phyloP scores from a whole-genome alignment of 2,113 vertebrate genomes.

The Poeciliopsis prolifica region DNA sequence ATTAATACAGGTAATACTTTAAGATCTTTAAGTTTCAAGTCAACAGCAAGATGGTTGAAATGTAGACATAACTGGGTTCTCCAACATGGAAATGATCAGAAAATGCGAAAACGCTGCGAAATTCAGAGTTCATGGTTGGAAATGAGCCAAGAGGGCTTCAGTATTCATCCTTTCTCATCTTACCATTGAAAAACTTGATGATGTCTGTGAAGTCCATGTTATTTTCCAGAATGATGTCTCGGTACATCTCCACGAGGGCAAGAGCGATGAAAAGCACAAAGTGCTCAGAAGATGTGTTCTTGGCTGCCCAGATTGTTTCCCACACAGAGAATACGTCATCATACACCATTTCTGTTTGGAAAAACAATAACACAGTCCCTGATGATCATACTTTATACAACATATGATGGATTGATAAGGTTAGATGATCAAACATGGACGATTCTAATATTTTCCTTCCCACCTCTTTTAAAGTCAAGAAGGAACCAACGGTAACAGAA shows the following conservation, averaged over 20 bases:
- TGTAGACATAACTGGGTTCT: no score
- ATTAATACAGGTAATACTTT: no score
- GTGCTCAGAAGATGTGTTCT: slow-evolving; percentile 88
- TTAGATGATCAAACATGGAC: neutral
- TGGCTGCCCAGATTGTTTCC: slow-evolving; percentile 98
- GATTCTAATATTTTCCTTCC: slow-evolving; percentile 28
- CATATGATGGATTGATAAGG: neutral
- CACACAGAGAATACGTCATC: slow-evolving; percentile 95
- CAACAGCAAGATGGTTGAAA: no score
- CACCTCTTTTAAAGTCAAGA: slow-evolving; percentile 96
- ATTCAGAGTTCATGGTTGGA: no score
- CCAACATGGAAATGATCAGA: no score
- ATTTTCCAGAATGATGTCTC: slow-evolving; percentile 97
- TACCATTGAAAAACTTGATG: slow-evolving; percentile 99
- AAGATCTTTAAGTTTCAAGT: no score
- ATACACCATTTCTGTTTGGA: slow-evolving; percentile 89
- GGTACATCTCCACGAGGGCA: slow-evolving; percentile 94
- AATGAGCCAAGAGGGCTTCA: no score
- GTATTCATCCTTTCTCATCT: slow-evolving; percentile 15
- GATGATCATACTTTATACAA: neutral
- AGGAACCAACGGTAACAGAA: slow-evolving; percentile 99
- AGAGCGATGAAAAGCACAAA: slow-evolving; percentile 97
- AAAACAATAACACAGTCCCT: neutral
- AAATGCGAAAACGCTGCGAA: no score
- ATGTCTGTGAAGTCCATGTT: slow-evolving; percentile 99